Evolutionary conservation across 2,888 invertebrate genomes (phyloP), one percentile per base, ranked within the genome.

Genomic region (Geophilus truncorum): DNA sequence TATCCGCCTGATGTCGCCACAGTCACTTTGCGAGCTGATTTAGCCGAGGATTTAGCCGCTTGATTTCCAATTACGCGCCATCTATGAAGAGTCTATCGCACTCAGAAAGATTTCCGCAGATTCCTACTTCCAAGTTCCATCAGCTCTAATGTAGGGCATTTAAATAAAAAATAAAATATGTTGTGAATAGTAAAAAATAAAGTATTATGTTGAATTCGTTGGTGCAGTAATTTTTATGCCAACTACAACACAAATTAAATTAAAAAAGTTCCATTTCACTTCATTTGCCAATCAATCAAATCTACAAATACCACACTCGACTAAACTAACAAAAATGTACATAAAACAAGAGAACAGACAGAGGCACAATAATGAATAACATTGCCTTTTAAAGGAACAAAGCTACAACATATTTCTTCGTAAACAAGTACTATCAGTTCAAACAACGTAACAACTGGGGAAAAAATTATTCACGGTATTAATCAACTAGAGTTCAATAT

Each of bases 301-400:
- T 28, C 70, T 70, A 70, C 70, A 70, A 70, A 70, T 70, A 70
- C 70, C 70, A 70, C 28, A 70, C 25, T 70, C 70, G 28, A 70
- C 70, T 70, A 70, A 70, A 70, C 70, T 70, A 70, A 70, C 70
- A 70, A 70, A 70, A 70, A 70, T 70, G 70, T 70, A 70, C 70
- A 70, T 25, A 28, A 28, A 70, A 15, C 15, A 51, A n/a, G 18
- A n/a, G n/a, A 62, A 62, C 57, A 62, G 70, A 70, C 70, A 70
- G 70, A 25, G 70, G 70, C 70, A 70, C 70, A 70, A 28, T 70
- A 70, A 70, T 70, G 25, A 70, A 70, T 70, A 70, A 70, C 70
- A 70, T 70, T 70, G 23, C 70, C 70, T 28, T 51, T 51, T 15
- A 23, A 70, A 70, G 70, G 70, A 70, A 70, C 70, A 70, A 70